phyloP scores from a whole-genome alignment of 2,113 vertebrate species.

The Suncus etruscus region DNA sequence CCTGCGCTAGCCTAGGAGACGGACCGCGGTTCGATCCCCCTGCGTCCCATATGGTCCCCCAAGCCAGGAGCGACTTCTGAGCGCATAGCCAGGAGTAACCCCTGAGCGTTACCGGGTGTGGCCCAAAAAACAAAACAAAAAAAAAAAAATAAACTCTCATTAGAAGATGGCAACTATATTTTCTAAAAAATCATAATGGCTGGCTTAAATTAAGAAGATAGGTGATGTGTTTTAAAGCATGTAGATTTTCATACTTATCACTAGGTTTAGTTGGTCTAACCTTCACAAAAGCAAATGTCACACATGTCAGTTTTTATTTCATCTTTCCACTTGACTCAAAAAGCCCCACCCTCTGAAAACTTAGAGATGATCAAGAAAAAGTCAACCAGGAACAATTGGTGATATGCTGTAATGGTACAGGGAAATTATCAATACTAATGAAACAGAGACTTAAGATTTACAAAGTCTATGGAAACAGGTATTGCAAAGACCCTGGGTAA shows the following conservation, averaged over 20 bases:
- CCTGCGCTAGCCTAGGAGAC: too few relatives aligned
- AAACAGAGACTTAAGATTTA: neutral
- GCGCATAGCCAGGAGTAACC: too few relatives aligned
- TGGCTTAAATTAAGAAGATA: neutral
- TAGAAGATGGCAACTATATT: neutral
- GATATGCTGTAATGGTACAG: neutral
- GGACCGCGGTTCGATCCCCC: too few relatives aligned
- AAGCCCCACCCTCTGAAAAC: neutral
- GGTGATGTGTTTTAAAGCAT: neutral
- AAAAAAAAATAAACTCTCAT: neutral
- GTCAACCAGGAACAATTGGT: neutral
- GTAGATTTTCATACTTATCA: neutral
- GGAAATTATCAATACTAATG: neutral
- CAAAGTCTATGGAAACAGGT: slow-evolving; percentile 2
- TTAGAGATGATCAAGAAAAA: neutral
- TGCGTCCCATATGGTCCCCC: too few relatives aligned
- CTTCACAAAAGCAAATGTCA: neutral
- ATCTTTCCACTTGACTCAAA: neutral
- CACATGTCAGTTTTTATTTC: neutral
- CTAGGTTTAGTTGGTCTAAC: neutral
- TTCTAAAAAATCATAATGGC: neutral
- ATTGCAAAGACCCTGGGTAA: neutral
- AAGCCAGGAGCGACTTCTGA: too few relatives aligned
- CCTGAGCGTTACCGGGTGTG: too few relatives aligned
- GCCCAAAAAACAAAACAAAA: too few relatives aligned